Base-by-base conservation (phyloP, 2,888 invertebrate species). In the Cosmia trapezina region DNA sequence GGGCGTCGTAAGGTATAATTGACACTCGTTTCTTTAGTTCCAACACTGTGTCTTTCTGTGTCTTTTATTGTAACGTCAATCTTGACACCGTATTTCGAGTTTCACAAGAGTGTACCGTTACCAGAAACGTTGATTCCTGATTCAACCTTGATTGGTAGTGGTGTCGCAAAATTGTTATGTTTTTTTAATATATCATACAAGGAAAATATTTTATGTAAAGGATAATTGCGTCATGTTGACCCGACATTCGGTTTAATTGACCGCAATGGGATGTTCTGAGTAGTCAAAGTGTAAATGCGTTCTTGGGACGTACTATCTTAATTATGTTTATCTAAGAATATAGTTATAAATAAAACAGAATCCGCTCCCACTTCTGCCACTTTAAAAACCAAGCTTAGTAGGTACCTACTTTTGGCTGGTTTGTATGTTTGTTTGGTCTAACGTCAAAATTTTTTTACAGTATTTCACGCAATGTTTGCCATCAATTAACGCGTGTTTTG, bases 81-180 rank as follows among this genome's bases (percentile, higher is more conserved):
- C 72, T 75, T 77, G 75, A 79, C 77, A 73, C 53, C 66, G 66
- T 74, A 70, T 78, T 79, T 75, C 70, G 69, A 77, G 67, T 83
- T 85, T 77, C 78, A 71, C 80, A 80, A 73, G 78, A 76, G 65
- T 59, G 53, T 83, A 78, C 74, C 76, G 80, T 86, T 87, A 86
- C 64, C 51, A 74, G 66, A 70, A 70, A 73, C 43, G 65, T 53
- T 62, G 71, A 69, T 67, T 78, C 69, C 79, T 71, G 70, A 71
- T 70, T 54, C 63, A 74, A 64, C 33, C 77, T 76, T 76, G 69
- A 49, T 57, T 45, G 14, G 45, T 57, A 56, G 56, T 69, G 54
- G 47, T 77, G 70, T 64, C 41, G 61, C 19, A 45, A 49, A 67
- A 41, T 61, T 41, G 43, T 67, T 72, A 54, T 53, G 56, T 70